Base-by-base conservation (phyloP, 2,888 invertebrate species). In the Lordiphosa fenestrarum region DNA sequence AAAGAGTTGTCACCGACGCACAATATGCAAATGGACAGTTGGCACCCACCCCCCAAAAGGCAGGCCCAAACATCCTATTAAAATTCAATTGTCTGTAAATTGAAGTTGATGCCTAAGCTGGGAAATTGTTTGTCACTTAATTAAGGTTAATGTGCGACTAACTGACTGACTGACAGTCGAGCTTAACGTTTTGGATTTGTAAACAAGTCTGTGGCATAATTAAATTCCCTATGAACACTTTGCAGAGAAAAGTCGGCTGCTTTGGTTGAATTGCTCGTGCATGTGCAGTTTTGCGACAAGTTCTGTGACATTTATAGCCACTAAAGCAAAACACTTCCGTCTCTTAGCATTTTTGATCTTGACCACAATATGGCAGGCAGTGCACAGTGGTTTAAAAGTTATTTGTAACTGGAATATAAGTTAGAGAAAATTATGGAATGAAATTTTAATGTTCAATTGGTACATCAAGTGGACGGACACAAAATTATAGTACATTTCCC, bases 61-160 rank as follows among this genome's bases (percentile, higher is more conserved):
- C 19, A 4, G 35, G 41, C 46, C 51, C 47, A 55, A 76, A 61
- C 82, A 72, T 69, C 66, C 84, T 65, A 80, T 84, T 80, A 82
- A 84, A 80, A 80, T 80, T 84, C 80, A 80, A 80, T 80, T 84
- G 84, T 63, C 82, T 72, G 82, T 78, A 77, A 80, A 84, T 70
- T 47, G 54, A 30, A 35, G 25, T 21, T 30, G 33, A n/a, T 30
- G 40, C 25, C 48, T 59, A 58, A 53, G 65, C 58, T 53, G 50
- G 65, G 44, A 44, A 44, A 67, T 70, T 84, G 84, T 82, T 80
- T 80, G 80, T 84, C 80, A 84, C 80, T 84, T 75, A 84, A 80
- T 80, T 84, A 80, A 84, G 82, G 73, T 80, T 80, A 80, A 80
- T 84, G 84, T 66, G 72, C 74, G 62, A 12, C 30, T 30, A 9